Base-by-base conservation (phyloP, 1,140 invertebrate species). In the Cardiocondyla obscurior region DNA sequence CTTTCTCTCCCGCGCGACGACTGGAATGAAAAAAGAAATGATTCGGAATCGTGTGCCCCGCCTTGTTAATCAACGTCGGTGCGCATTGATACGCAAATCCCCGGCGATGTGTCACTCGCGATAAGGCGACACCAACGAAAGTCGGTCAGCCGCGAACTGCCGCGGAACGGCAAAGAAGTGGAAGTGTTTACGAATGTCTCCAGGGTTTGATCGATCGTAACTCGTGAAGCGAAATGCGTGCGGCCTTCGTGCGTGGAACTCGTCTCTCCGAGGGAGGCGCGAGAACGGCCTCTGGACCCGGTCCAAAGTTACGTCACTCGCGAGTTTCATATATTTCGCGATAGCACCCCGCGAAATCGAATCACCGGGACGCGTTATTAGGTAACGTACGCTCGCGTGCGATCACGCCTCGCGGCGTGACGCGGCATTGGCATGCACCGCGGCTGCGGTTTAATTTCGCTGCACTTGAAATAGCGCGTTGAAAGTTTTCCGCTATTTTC, bases 221-320 rank as follows among this genome's bases (percentile, higher is more conserved):
- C n/a, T 5, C 25, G 16, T 22, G 46, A 49, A 62, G 39, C 46
- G 57, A 62, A 46, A 36, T 33, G 30, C 57, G 14, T 22, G 5
- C 53, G 42, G 19, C 55, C 42, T 51, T 82, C 28, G 39, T 14
- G 39, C n/a, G 70, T 10, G 30, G 8, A n/a, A n/a, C 28, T 46
- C 42, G 19, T 74, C 28, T 19, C 4, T 51, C 14, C 25, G 30
- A 30, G 57, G 30, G 19, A 12, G 14, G 42, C 12, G 42, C 28
- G 73, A 12, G 73, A 76, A 14, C 42, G 44, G 2, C 33, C 77
- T 42, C 74, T 82, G 81, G 81, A 76, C 42, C 10, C 5, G 70
- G 57, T 73, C 81, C 81, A 82, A 30, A 77, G 44, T 82, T 79
- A 53, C 74, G 55, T 53, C 62, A 67, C 42, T 42, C 30, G n/a